Percentiles rank a stretch among this genome's conserved stretches.
These are phyloP conservation scores for Malthinus seriepunctatus DNA, from an alignment of 2,888 invertebrate genomes.

Conservation along the genomic window DNA sequence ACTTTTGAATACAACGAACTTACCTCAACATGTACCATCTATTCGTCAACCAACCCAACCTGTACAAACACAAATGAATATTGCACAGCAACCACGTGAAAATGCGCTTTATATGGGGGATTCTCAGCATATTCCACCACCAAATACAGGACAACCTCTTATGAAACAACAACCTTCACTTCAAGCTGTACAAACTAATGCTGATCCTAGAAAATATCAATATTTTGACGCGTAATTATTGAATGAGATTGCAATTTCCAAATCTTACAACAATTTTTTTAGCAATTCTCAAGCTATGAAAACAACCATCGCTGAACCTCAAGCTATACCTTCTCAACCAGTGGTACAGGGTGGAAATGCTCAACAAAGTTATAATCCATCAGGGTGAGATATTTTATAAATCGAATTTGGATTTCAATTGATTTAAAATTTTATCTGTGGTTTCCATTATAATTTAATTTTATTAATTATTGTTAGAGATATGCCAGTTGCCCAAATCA, in stretches of 20 bases:
- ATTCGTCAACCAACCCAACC: background rate
- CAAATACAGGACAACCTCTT: conserved; percentile 14
- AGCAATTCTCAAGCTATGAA: background rate
- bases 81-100: background rate
- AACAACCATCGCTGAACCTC: background rate
- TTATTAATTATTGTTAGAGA: no score
- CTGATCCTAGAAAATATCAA: conserved; percentile 12
- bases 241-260: background rate
- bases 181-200: conserved; percentile 4
- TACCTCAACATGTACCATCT: background rate
- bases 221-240: conserved; percentile 27
- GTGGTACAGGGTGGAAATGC: background rate
- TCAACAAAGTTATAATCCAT: background rate
- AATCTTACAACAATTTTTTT: background rate
- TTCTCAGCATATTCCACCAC: conserved; percentile 12
- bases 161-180: background rate
- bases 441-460: no score
- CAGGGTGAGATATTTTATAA: background rate
- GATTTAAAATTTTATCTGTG: no score
- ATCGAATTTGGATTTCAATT: no score
- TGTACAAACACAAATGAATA: background rate
- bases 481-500: no score
- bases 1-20: no score
- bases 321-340: background rate
- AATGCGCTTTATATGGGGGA: background rate